Evolutionary conservation across 1,140 invertebrate genomes (phyloP).

Genomic region (Pseudomyrmex gracilis): DNA sequence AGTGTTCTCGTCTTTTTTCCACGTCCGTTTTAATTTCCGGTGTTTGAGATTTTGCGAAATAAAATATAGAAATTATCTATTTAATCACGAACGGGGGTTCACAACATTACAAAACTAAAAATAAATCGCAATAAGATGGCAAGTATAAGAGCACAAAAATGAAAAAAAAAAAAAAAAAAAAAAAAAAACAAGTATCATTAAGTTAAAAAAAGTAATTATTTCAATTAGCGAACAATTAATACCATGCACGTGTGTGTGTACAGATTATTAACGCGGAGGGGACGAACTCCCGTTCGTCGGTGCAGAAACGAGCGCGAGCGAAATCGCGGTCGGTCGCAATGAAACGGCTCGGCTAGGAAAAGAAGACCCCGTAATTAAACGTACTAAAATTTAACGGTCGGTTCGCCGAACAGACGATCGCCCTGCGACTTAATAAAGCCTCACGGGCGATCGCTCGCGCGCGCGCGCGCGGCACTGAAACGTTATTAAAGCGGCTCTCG

Average conservation of each 20-base stretch:
- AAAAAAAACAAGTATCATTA: no score
- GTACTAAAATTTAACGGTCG: slow-evolving; percentile 80
- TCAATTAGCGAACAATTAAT: slow-evolving; percentile 44
- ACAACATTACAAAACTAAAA: no score
- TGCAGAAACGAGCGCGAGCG: slow-evolving; percentile 22
- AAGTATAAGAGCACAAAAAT: no score
- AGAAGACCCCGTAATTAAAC: slow-evolving; percentile 77
- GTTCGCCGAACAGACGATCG: slow-evolving; percentile 67
- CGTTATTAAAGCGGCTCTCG: slow-evolving; percentile 75
- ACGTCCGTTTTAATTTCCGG: no score
- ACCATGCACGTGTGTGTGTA: neutral
- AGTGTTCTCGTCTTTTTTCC: no score
- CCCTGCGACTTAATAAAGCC: slow-evolving; percentile 76
- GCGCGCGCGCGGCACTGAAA: slow-evolving; percentile 64
- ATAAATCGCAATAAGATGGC: no score
- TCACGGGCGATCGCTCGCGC: slow-evolving; percentile 57
- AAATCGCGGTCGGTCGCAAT: slow-evolving; percentile 6
- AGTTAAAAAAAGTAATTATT: slow-evolving; percentile 3
- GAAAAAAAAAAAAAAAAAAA: neutral
- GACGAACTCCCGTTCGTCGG: no score
- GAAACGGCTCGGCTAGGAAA: slow-evolving; percentile 17
- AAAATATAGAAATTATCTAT: no score
- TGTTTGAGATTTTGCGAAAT: no score
- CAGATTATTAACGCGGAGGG: slow-evolving; percentile 3
- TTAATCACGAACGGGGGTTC: no score